Base-by-base conservation (phyloP, 2,888 invertebrate species). In the Amblyteles armatorius region DNA sequence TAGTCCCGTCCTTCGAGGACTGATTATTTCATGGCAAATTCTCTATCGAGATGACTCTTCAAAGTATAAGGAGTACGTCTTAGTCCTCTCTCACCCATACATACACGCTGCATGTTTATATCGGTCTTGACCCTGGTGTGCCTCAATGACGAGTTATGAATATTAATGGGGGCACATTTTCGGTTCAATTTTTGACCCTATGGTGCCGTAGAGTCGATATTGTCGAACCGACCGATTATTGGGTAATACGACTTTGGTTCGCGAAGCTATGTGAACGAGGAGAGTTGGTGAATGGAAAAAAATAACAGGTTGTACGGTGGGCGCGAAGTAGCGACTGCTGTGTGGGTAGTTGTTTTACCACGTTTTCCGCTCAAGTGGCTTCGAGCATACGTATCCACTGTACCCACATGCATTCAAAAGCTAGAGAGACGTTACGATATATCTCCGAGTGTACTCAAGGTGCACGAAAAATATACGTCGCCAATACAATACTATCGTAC, bases 281-380 rank as follows among this genome's bases (percentile, higher is more conserved):
- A n/a, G 55, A 55, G 19, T 19, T 33, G 26, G 26, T 2, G 63
- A 29, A 63, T 63, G 36, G 36, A 63, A 36, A 29, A 29, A 33
- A 33, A 63, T n/a, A 63, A 36, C 5, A 7, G 63, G n/a, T 5
- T n/a, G 63, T 13, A 33, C 29, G 33, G 63, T 63, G 63, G 63
- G 63, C 63, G 63, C 6, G 36, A 19, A 29, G n/a, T 16, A 29
- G 63, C 63, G n/a, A 63, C 16, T 36, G 33, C 36, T 7, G 36
- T 36, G 63, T 63, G 63, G 63, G 63, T 29, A 63, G 63, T 33
- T 33, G 63, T 16, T 63, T 63, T 36, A 63, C 36, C 36, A n/a
- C 5, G 63, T 63, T 36, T 33, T 63, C 63, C 36, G 33, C 36
- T 63, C 33, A 63, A 19, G 63, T 26, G 33, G 29, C 7, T 33